Conservation (phyloP, 1,140 invertebrate genomes). For the Parasteatoda tepidariorum region DNA sequence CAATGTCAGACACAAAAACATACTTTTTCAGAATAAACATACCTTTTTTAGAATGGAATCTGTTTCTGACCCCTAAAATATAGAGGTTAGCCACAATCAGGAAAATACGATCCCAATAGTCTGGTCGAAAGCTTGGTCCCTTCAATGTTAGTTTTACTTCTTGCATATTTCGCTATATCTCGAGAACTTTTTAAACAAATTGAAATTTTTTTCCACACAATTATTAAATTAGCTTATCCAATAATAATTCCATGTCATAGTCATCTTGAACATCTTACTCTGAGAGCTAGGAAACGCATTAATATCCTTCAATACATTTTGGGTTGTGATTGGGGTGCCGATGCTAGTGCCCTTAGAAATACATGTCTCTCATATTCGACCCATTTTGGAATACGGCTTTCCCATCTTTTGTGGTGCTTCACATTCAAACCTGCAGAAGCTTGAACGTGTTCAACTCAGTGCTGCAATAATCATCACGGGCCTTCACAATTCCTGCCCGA, state of each 20-base stretch:
- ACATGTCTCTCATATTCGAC: not conserved
- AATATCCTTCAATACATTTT: not conserved
- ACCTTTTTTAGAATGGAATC: too few relatives aligned
- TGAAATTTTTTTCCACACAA: too few relatives aligned
- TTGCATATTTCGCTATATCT: too few relatives aligned
- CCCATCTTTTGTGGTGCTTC: not conserved
- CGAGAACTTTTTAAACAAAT: too few relatives aligned
- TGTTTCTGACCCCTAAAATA: too few relatives aligned
- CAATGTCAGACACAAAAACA: too few relatives aligned
- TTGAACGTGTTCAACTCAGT: not conserved
- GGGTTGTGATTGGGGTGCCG: not conserved
- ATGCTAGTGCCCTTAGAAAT: conserved; percentile 4
- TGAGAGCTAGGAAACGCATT: not conserved
- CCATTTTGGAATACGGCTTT: not conserved
- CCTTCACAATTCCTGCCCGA: not conserved
- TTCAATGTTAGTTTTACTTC: too few relatives aligned
- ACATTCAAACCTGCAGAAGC: not conserved
- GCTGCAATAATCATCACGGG: not conserved
- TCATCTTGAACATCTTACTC: not conserved
- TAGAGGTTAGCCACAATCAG: too few relatives aligned
- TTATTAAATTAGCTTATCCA: too few relatives aligned
- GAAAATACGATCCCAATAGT: too few relatives aligned
- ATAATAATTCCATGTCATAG: not conserved
- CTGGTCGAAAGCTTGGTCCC: too few relatives aligned
- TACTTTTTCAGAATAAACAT: too few relatives aligned